Evolutionary conservation across 2,888 invertebrate genomes (phyloP), one percentile per base, ranked within the genome.

Genomic region (Troides oblongomaculatus): DNA sequence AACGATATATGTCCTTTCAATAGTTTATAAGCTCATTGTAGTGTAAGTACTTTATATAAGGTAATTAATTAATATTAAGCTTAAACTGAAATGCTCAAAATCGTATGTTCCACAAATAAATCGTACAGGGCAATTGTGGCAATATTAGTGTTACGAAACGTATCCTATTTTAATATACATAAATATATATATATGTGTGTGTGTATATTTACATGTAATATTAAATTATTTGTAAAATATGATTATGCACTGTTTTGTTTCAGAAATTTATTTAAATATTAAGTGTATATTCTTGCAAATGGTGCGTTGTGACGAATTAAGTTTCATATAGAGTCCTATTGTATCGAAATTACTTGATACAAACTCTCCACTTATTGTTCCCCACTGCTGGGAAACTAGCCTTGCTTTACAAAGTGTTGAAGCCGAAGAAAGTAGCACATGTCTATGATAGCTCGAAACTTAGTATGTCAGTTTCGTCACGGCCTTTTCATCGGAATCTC

Each of bases 201-300:
- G 74, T 71, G 57, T 59, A 61, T 53, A 67, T 62, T 63, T 69
- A 58, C 2, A 46, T 12, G 46, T 46, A 46, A 46, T 46, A 46
- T 46, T 46, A 46, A 46, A 14, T 14, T 46, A 14, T 46, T 46
- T 46, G 46, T 46, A 46, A 46, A 74, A 73, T 74, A 72, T 72
- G 25, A 23, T 64, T 71, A 69, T 65, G 57, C 66, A 70, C 80
- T 84, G 87, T 88, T 88, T 82, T 85, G 86, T 88, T 87, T 87
- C 78, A 83, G 60, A 59, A 64, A 68, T 50, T 57, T 66, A 62
- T 64, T 50, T 39, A 64, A 66, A 68, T 61, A 58, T 65, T 53
- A 66, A 68, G 72, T 73, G 72, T 63, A 61, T 60, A 56, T 64
- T 66, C 64, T 30, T 60, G 23, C 14, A 14, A 46, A 46, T 46